Conservation (phyloP, 2,888 invertebrate species). For the Ecliptopera silaceata region DNA sequence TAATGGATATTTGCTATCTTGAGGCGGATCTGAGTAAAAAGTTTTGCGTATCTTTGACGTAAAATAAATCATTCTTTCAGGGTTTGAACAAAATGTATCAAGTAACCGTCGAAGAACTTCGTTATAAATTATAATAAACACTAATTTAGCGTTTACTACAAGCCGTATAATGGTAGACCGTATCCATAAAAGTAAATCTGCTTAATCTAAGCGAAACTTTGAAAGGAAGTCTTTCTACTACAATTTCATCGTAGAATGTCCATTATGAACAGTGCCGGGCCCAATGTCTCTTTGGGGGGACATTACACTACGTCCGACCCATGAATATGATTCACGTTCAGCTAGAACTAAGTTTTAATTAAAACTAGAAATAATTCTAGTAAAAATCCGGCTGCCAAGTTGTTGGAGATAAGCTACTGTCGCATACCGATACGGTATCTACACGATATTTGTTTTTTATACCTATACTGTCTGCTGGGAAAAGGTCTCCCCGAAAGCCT, state of each 20-base stretch:
- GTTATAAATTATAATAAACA: no score
- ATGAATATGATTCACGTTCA: slow-evolving; percentile 63
- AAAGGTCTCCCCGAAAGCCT: no score
- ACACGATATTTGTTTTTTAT: no score
- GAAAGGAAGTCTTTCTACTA: slow-evolving; percentile 41
- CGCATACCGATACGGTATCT: no score
- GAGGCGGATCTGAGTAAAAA: slow-evolving; percentile 8
- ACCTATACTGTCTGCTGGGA: no score
- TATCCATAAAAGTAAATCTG: slow-evolving; percentile 30
- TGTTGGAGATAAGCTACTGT: slow-evolving; percentile 24
- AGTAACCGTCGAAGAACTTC: no score
- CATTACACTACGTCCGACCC: slow-evolving; percentile 51
- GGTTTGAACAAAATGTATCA: no score
- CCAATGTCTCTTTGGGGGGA: slow-evolving; percentile 61
- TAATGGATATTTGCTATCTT: slow-evolving; percentile 19
- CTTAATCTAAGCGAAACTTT: slow-evolving; percentile 35
- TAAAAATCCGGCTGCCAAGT: slow-evolving; percentile 47
- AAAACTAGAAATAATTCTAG: slow-evolving; percentile 60
- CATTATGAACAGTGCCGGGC: slow-evolving; percentile 49
- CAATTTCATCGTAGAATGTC: slow-evolving; percentile 45
- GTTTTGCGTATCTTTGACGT: background rate
- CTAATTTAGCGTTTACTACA: slow-evolving; percentile 8
- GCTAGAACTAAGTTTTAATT: slow-evolving; percentile 66
- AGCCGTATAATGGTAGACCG: slow-evolving; percentile 6
- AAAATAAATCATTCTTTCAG: background rate